These are phyloP conservation scores for Brotula barbata DNA, from an alignment of 2,797 vertebrate genomes.

Conservation along the genomic window DNA sequence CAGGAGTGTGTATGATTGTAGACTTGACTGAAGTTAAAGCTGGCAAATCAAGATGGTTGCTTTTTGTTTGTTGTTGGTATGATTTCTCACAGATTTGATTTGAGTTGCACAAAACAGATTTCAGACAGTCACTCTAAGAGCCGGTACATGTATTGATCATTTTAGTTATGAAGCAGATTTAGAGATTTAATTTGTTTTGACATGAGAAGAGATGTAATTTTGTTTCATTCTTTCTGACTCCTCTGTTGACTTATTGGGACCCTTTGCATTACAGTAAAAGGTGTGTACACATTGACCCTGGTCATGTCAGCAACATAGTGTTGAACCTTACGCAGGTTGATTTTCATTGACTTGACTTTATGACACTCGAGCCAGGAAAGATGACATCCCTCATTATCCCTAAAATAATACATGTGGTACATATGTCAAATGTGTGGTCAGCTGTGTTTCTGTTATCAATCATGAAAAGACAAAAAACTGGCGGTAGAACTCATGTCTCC, in stretches of 20 bases:
- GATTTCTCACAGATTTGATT: slow-evolving; percentile 17
- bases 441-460: slow-evolving; percentile 25
- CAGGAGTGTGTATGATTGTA: slow-evolving; percentile 11
- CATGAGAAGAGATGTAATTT: background rate
- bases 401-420: slow-evolving; percentile 41
- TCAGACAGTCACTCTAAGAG: slow-evolving; percentile 12
- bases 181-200: slow-evolving; percentile 19
- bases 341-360: slow-evolving; percentile 9
- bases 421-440: slow-evolving; percentile 49
- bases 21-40: slow-evolving; percentile 1
- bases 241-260: background rate
- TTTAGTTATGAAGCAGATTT: slow-evolving; percentile 17
- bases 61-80: background rate
- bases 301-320: slow-evolving; percentile 5
- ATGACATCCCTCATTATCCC: slow-evolving; percentile 14
- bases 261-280: background rate
- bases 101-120: slow-evolving; percentile 15
- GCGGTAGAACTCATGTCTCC: slow-evolving; percentile 6
- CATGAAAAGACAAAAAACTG: background rate
- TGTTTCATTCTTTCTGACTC: slow-evolving; percentile 4
- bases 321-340: slow-evolving; percentile 10
- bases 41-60: slow-evolving; percentile 4
- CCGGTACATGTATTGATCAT: slow-evolving; percentile 19
- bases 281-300: slow-evolving; percentile 13
- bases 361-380: slow-evolving; percentile 22